phyloP scores from a whole-genome alignment of 2,797 vertebrate species.

The Sandelia bainsii region DNA sequence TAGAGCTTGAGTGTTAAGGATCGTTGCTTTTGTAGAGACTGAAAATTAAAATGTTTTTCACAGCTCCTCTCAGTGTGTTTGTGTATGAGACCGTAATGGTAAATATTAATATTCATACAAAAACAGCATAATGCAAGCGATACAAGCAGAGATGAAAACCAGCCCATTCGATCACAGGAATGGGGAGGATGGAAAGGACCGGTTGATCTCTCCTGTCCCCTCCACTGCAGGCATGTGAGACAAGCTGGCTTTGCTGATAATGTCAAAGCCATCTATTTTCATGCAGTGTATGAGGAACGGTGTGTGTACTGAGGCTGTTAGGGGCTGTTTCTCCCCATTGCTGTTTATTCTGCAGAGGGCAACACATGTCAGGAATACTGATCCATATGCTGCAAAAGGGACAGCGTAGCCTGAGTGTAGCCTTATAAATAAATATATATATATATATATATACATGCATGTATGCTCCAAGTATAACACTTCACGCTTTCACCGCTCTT shows the following conservation, averaged over 20 bases:
- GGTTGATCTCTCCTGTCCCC: conserved; percentile 72
- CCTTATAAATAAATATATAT: conserved; percentile 65
- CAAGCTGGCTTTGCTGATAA: conserved; percentile 83
- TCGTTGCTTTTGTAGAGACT: conserved; percentile 32
- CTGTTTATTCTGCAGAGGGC: conserved; percentile 81
- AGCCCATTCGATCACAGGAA: conserved; percentile 52
- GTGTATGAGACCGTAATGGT: conserved; percentile 1
- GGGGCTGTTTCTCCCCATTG: conserved; percentile 70
- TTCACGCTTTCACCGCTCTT: conserved; percentile 53
- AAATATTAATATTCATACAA: conserved; percentile 46
- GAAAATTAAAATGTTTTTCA: conserved; percentile 33
- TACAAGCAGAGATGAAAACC: conserved; percentile 51
- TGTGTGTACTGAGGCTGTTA: conserved; percentile 77
- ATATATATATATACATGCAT: too few relatives aligned
- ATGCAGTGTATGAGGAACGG: conserved; percentile 72
- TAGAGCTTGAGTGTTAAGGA: conserved; percentile 39
- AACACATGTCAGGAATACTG: conserved; percentile 83
- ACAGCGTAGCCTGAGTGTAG: conserved; percentile 56
- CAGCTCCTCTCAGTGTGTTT: conserved; percentile 17
- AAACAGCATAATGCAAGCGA: conserved; percentile 44
- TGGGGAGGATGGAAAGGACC: conserved; percentile 48
- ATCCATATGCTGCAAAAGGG: conserved; percentile 64
- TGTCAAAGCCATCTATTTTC: conserved; percentile 85
- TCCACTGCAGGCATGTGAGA: conserved; percentile 78
- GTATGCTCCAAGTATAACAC: conserved; percentile 20